Evolutionary conservation across 2,888 invertebrate species (phyloP).

Genomic region (Drosophila buzzatii): DNA sequence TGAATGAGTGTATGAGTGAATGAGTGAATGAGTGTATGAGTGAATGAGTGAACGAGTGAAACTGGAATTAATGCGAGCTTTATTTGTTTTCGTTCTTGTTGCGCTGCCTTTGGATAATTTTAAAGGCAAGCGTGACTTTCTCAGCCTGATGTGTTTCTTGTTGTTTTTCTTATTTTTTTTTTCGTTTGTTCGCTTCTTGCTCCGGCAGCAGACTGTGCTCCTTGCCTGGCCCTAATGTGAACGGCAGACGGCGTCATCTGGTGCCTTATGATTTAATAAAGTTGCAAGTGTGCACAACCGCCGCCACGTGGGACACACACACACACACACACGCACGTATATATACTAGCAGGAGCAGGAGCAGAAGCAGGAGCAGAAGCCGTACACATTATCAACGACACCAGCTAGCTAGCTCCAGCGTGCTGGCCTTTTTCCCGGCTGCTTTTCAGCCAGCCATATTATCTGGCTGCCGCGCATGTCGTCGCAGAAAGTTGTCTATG

Average conservation of each 20-base stretch:
- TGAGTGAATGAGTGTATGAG: too few relatives aligned
- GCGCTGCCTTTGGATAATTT: conserved; percentile 7
- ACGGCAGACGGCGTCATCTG: conserved; percentile 54
- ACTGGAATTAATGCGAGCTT: conserved; percentile 5
- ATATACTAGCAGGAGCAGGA: background rate
- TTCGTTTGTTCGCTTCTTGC: background rate
- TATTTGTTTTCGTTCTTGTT: conserved; percentile 9
- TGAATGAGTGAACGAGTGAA: background rate
- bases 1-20: background rate
- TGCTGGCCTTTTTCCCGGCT: conserved; percentile 16
- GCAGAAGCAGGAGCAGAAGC: background rate
- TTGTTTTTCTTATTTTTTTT: background rate
- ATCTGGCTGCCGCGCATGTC: conserved; percentile 42
- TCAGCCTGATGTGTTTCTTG: conserved; percentile 12
- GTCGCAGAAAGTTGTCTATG: conserved; percentile 33
- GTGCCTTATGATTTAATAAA: conserved; percentile 56
- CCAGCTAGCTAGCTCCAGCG: conserved; percentile 8
- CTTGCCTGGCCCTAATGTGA: conserved; percentile 36
- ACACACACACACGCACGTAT: background rate
- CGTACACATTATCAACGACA: conserved; percentile 32
- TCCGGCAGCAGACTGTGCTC: conserved; percentile 18
- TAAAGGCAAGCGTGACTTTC: conserved; percentile 12
- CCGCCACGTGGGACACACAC: conserved; percentile 14
- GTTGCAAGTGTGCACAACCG: conserved; percentile 46
- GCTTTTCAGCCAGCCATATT: conserved; percentile 38